Conservation (phyloP, 2,113 vertebrate species). For the Anoura caudifer region DNA sequence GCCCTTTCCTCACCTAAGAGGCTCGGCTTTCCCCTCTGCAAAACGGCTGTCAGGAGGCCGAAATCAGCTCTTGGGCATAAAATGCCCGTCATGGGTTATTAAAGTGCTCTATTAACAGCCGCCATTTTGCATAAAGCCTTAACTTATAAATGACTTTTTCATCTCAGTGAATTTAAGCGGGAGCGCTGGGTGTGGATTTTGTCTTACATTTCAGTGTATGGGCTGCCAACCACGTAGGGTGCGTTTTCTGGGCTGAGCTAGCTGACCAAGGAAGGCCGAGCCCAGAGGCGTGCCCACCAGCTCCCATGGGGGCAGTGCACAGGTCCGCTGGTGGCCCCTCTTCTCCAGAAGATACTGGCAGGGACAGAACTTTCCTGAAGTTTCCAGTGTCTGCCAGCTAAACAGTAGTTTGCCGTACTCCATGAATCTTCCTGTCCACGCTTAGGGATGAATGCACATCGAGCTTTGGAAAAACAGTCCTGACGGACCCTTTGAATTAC, state of each 20-base stretch:
- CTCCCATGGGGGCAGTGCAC: not conserved
- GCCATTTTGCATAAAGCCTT: not conserved
- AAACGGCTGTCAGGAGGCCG: not conserved
- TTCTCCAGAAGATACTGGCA: not conserved
- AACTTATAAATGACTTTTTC: not conserved
- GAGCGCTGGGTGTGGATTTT: not conserved
- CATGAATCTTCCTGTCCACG: not conserved
- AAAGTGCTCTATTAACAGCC: not conserved
- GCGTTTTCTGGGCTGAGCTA: not conserved
- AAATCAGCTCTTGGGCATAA: too few relatives aligned
- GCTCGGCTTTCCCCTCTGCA: not conserved
- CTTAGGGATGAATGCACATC: not conserved
- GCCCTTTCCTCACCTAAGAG: not conserved
- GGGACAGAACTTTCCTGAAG: not conserved
- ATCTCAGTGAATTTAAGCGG: not conserved
- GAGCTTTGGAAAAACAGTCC: not conserved
- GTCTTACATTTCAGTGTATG: not conserved
- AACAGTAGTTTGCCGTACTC: not conserved
- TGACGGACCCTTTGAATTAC: not conserved
- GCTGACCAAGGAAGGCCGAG: not conserved
- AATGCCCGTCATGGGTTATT: not conserved
- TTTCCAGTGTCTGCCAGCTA: not conserved
- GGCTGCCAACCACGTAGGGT: accelerated
- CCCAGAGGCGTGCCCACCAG: not conserved
- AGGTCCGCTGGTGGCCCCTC: not conserved